Evolutionary conservation across 2,113 vertebrate species (phyloP), one percentile per base, ranked within the genome.

Genomic region (Patagioenas fasciata): DNA sequence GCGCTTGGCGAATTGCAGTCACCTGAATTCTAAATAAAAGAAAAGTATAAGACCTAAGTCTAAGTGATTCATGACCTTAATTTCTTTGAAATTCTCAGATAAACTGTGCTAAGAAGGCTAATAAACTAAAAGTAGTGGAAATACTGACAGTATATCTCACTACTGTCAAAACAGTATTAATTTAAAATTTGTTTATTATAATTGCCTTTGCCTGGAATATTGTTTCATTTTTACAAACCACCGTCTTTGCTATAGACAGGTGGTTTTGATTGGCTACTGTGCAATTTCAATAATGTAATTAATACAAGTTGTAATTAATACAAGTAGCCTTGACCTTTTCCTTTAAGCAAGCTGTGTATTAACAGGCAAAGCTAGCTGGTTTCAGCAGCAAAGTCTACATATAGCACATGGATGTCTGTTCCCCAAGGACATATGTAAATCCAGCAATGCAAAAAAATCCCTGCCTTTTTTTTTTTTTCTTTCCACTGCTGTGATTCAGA

Each of bases 381-480:
- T 95, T 92, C 70, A 78, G n/a, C 51, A 80, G 51, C 16, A 62
- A 70, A 7, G 19, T n/a, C 72, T 85, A 47, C 94, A 87, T 53
- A 70, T 94, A 77, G 14, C 29, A 42, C 58, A 64, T 18, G 51
- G 72, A 70, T 74, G 23, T 69, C 73, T 85, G 31, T 25, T 97
- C 80, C 66, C 70, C 66, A 95, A 95, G 77, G 94, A 95, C 64
- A 29, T 82, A 95, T 69, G 88, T 85, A 93, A 97, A 97, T 93
- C 28, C 62, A 83, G 40, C 31, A 90, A 48, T 13, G 70, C 38
- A 82, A 82, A 67, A 93, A 96, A 93, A 92, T 60, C 26, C 40
- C 11, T 23, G 29, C 10, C 9, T 16, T 20, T 25, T 44, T 44
- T 17, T 40, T 16, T 40, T 58, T 31, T 47, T 58, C 5, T 64